These are phyloP conservation scores for Parapsyche elsis DNA, from an alignment of 1,140 invertebrate genomes.

Conservation along the genomic window DNA sequence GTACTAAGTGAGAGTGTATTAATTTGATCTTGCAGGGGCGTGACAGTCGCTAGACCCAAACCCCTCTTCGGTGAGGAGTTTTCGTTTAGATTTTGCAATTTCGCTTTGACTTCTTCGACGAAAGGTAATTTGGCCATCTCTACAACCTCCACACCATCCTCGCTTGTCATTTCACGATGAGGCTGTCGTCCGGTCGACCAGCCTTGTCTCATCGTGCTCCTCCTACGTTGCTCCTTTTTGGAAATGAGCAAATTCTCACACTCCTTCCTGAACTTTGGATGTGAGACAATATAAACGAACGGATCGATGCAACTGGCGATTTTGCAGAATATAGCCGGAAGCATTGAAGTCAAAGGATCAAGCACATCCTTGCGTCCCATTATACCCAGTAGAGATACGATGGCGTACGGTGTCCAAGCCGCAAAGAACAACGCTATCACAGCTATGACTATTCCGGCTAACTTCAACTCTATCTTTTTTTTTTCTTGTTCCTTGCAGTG, in stretches of 20 bases:
- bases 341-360: slow-evolving; percentile 76
- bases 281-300: slow-evolving; percentile 78
- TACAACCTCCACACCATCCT: slow-evolving; percentile 64
- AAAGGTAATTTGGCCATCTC: slow-evolving; percentile 67
- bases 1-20: slow-evolving; percentile 54
- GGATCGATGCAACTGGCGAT: slow-evolving; percentile 79
- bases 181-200: slow-evolving; percentile 60
- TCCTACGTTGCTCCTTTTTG: slow-evolving; percentile 61
- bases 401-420: slow-evolving; percentile 82
- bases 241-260: slow-evolving; percentile 63
- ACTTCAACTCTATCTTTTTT: slow-evolving; percentile 73
- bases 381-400: slow-evolving; percentile 78
- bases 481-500: slow-evolving; percentile 73
- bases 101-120: slow-evolving; percentile 37
- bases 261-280: slow-evolving; percentile 75
- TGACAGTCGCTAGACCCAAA: slow-evolving; percentile 59
- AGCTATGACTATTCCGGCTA: slow-evolving; percentile 73
- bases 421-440: slow-evolving; percentile 78
- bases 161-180: slow-evolving; percentile 61
- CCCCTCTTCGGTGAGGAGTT: slow-evolving; percentile 41
- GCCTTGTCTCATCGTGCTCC: slow-evolving; percentile 61
- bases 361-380: slow-evolving; percentile 72
- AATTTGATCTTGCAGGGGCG: slow-evolving; percentile 59
- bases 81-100: slow-evolving; percentile 13
- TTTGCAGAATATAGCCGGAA: slow-evolving; percentile 82